Base-by-base conservation (phyloP, 2,797 vertebrate species). In the Gallirallus australis region DNA sequence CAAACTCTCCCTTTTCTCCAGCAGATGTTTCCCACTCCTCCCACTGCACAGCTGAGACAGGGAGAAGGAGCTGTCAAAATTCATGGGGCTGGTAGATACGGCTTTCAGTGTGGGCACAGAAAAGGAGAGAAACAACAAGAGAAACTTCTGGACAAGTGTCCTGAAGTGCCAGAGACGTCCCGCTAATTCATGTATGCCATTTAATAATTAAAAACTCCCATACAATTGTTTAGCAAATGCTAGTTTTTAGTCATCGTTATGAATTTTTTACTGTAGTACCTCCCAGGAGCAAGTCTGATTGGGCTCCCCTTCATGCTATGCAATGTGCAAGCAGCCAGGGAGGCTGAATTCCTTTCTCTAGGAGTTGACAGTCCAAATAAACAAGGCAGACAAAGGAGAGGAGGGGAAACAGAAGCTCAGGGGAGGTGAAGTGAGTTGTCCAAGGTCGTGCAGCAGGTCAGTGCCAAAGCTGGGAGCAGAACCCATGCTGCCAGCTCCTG, bases 321-420 rank as follows among this genome's bases (percentile, higher is more conserved):
- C 90, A 83, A 79, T 65, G 75, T 93, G 83, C 88, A 87, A 87
- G 89, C 92, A 94, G 75, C 61, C 81, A 95, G 90, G 39, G 94
- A 96, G 95, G 84, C 86, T 95, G 61, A 94, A 96, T 97, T 94
- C 95, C 75, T 95, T 94, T 95, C 91, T 92, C 78, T 75, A 90
- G 81, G 75, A 95, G 93, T 89, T 95, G 93, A 95, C 96, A 94
- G 91, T 95, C 89, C 86, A 96, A 96, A 97, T 94, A 97, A 96
- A 96, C 94, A 97, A 94, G 83, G 30, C 91, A 95, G 94, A 97
- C 95, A 96, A 96, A 96, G 61, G 69, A 94, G 53, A 93, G 48
- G 78, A 95, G 90, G 86, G 86, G 91, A 97, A 96, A 96, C 95
- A 95, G 94, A 97, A 96, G 96, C 93, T 94, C 86, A 95, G 60